phyloP scores from a whole-genome alignment of 2,888 invertebrate species.

The Nesidiocoris tenuis region DNA sequence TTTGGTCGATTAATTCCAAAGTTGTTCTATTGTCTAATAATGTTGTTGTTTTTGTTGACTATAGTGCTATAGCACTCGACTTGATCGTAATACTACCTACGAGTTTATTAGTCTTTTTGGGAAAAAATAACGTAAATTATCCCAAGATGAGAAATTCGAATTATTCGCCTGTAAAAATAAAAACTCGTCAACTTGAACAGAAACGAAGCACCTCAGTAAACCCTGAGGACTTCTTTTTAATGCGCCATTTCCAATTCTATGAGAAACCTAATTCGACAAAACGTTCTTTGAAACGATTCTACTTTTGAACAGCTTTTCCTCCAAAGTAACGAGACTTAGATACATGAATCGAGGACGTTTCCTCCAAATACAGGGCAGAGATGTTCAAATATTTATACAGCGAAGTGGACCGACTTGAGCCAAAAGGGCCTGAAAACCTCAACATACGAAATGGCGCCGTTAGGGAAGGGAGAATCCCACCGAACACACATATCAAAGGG shows the following conservation, averaged over 20 bases:
- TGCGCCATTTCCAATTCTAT: no score
- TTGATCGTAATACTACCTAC: no score
- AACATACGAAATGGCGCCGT: background rate
- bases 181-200: no score
- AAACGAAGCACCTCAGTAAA: no score
- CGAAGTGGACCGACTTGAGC: constrained; percentile 12
- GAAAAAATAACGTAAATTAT: no score
- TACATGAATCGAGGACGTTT: background rate
- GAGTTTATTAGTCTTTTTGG: no score
- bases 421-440: constrained; percentile 2
- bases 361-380: background rate
- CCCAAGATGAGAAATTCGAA: no score
- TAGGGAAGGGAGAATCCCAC: background rate
- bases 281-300: no score
- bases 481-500: constrained; percentile 32
- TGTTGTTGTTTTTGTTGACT: background rate
- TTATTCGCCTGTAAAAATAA: no score
- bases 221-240: no score
- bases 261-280: no score
- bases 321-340: background rate
- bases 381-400: constrained; percentile 24
- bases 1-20: background rate
- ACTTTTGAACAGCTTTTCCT: background rate
- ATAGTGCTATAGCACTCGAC: no score
- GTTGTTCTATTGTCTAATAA: background rate